A percentile compares a stretch with the other conserved stretches of the same genome.
Conservation (phyloP, 1,140 invertebrate species). For the Drosophila sucinea region DNA sequence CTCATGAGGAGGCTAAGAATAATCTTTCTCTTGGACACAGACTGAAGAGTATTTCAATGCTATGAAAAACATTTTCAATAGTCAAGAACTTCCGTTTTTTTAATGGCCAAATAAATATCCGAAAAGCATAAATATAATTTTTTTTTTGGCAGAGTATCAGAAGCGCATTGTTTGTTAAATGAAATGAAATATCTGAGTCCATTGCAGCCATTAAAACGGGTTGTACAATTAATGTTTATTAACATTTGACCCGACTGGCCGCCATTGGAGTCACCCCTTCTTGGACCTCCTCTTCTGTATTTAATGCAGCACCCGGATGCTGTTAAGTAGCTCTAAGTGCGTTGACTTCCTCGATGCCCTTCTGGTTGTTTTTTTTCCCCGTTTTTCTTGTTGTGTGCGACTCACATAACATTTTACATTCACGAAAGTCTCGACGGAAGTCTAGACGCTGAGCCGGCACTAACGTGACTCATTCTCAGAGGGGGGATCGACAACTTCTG, state of each 20-base stretch:
- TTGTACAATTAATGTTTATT: conserved; percentile 76
- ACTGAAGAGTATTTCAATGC: no score
- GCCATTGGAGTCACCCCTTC: background rate
- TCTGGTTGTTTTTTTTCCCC: no score
- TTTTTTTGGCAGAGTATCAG: conserved; percentile 2
- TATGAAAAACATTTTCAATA: background rate
- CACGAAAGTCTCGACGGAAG: conserved; percentile 69
- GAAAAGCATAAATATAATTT: background rate
- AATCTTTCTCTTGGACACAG: no score
- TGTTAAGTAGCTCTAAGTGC: conserved; percentile 73
- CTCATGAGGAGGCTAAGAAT: no score
- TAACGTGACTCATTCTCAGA: conserved; percentile 35
- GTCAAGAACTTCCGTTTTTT: background rate
- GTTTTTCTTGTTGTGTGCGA: background rate
- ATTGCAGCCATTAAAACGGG: conserved; percentile 38
- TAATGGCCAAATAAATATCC: conserved; percentile 3
- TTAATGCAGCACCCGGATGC: conserved; percentile 52
- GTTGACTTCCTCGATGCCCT: conserved; percentile 26
- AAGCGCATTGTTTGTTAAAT: conserved; percentile 10
- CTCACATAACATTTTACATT: conserved; percentile 51
- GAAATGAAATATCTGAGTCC: background rate
- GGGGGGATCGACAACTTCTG: background rate
- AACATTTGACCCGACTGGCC: conserved; percentile 49
- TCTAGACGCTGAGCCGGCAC: conserved; percentile 64
- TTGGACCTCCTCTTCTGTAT: background rate